phyloP scores from a whole-genome alignment of 2,113 vertebrate species.

The Polypterus bichir region DNA sequence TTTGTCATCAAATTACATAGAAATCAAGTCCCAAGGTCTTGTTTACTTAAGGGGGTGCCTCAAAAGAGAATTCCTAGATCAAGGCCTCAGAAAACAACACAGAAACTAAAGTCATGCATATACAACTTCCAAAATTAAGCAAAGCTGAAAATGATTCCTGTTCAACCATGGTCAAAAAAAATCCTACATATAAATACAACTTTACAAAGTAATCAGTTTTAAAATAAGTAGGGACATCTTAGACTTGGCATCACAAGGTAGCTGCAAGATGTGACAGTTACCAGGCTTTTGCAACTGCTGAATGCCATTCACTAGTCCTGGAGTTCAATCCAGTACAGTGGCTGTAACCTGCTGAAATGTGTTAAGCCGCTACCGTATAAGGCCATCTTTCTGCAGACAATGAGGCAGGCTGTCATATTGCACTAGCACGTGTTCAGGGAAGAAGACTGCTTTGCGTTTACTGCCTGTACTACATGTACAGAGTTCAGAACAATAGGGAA shows the following conservation, averaged over 20 bases:
- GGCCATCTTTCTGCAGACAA: constrained; percentile 56
- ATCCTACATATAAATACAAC: no score
- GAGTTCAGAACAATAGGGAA: neutral
- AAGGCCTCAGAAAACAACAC: neutral
- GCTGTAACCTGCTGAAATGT: constrained; percentile 36
- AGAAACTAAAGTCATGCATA: no score
- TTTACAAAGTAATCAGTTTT: no score
- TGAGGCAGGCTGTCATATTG: constrained; percentile 22
- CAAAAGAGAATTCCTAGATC: neutral
- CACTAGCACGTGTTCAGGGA: constrained; percentile 4
- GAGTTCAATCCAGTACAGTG: constrained; percentile 44
- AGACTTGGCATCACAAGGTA: no score
- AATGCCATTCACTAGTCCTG: constrained; percentile 54
- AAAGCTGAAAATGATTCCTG: no score
- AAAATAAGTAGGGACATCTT: no score
- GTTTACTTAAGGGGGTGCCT: neutral
- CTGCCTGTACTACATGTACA: neutral
- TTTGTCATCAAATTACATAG: constrained; percentile 8
- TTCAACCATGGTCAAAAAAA: no score
- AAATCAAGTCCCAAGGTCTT: neutral
- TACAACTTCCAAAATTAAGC: no score
- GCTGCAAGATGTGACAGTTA: constrained; percentile 25
- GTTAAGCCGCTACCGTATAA: constrained; percentile 66
- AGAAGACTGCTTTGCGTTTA: neutral
- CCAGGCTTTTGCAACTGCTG: constrained; percentile 54